Percentiles rank a stretch among this genome's conserved stretches.
Conservation (phyloP, 2,113 vertebrate species). For the Syngnathus typhle region DNA sequence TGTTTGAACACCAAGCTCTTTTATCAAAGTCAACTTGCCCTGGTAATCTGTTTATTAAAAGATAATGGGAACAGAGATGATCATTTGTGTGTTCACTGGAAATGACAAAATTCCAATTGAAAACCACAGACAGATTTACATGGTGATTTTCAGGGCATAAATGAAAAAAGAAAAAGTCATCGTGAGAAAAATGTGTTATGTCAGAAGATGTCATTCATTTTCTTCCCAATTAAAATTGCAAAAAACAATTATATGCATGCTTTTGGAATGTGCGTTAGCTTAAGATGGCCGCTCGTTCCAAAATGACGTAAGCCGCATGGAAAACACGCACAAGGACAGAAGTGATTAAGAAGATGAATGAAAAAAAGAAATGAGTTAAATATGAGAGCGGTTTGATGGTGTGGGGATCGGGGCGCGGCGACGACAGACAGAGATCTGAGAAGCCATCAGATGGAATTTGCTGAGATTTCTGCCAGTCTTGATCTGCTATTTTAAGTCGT, state of each 20-base stretch:
- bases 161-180: neutral
- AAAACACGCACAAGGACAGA: slow-evolving; percentile 29
- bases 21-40: neutral
- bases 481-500: slow-evolving; percentile 71
- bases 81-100: neutral
- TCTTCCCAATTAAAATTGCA: neutral
- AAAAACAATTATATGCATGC: neutral
- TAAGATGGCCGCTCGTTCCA: slow-evolving; percentile 10
- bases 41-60: neutral
- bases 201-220: neutral
- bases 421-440: slow-evolving; percentile 37
- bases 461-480: slow-evolving; percentile 63
- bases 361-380: slow-evolving; percentile 50
- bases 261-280: slow-evolving; percentile 13
- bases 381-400: slow-evolving; percentile 52
- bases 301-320: slow-evolving; percentile 20
- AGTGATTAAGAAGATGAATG: slow-evolving; percentile 55
- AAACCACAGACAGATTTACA: neutral
- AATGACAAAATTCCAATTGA: too few species aligned
- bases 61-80: neutral
- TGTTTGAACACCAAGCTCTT: neutral
- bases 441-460: slow-evolving; percentile 58
- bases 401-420: slow-evolving; percentile 17
- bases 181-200: neutral
- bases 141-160: neutral